phyloP scores from a whole-genome alignment of 1,140 invertebrate genomes.

The Drosophila littoralis region DNA sequence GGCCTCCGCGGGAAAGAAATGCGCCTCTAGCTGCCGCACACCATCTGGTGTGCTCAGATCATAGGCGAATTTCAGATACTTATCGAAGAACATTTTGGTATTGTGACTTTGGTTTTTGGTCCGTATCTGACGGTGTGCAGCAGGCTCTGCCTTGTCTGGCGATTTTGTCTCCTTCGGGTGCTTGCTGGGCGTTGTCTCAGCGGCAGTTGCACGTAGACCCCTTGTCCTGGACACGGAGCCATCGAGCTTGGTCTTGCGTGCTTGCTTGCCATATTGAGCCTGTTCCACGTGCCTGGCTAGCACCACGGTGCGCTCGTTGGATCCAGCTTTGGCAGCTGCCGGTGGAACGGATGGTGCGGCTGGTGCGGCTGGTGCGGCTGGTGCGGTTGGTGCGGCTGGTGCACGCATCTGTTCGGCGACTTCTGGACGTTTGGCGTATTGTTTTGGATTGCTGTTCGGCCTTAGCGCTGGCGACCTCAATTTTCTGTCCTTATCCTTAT shows the following conservation, averaged over 20 bases:
- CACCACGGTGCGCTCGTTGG: not conserved
- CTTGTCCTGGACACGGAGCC: not conserved
- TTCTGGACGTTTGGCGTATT: constrained; percentile 22
- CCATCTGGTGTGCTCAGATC: constrained; percentile 64
- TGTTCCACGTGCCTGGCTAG: not conserved
- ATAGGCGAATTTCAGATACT: constrained; percentile 67
- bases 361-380: not conserved
- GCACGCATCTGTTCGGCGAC: not conserved
- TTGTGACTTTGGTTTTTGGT: constrained; percentile 28
- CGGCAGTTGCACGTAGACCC: not conserved
- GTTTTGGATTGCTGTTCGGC: constrained; percentile 1
- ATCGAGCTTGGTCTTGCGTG: constrained; percentile 9
- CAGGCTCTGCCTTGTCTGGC: constrained; percentile 7
- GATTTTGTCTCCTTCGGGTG: constrained; percentile 10
- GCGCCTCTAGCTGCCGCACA: constrained; percentile 57
- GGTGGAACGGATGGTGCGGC: not conserved
- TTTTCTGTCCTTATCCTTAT: constrained; percentile 21
- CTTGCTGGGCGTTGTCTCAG: constrained; percentile 13
- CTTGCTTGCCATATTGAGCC: not conserved
- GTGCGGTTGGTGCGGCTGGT: not conserved
- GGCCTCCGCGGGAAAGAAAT: constrained; percentile 56
- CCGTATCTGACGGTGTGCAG: constrained; percentile 27
- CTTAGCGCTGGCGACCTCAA: not conserved
- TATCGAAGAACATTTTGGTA: constrained; percentile 64
- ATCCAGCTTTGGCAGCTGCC: not conserved